Evolutionary conservation across 2,797 vertebrate species (phyloP).

Genomic region (Microctenopoma lineatum): DNA sequence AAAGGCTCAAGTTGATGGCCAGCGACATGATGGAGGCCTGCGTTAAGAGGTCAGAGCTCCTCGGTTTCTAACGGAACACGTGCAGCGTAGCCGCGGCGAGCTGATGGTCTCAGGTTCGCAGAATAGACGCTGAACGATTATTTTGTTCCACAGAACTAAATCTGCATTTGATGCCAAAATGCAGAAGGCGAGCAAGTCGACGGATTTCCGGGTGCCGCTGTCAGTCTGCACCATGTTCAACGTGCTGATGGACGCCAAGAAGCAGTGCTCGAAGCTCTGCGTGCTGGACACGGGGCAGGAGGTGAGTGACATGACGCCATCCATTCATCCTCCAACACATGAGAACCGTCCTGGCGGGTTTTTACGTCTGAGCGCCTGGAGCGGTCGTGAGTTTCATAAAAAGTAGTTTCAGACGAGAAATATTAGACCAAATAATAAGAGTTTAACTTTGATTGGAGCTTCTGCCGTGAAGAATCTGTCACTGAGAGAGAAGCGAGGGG

Average conservation of each 20-base stretch:
- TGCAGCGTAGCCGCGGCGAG: too few species aligned
- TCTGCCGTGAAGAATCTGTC: too few species aligned
- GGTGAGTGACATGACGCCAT: conserved; percentile 58
- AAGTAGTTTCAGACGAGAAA: too few species aligned
- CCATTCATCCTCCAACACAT: too few species aligned
- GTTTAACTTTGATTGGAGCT: too few species aligned
- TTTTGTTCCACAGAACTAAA: conserved; percentile 87
- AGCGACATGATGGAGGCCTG: conserved; percentile 99
- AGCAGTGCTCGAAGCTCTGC: conserved; percentile 94
- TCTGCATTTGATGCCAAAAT: conserved; percentile 92
- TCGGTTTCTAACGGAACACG: neutral
- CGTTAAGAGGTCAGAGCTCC: conserved; percentile 89
- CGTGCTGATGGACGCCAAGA: conserved; percentile 92
- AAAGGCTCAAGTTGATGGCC: conserved; percentile 98
- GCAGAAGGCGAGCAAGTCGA: conserved; percentile 90
- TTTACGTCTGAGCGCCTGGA: too few species aligned
- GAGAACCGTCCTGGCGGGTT: too few species aligned
- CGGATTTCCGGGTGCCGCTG: conserved; percentile 87
- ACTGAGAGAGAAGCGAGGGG: neutral
- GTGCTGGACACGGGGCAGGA: conserved; percentile 92
- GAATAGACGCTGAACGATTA: neutral
- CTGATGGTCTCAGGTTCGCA: too few species aligned
- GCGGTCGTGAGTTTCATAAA: too few species aligned
- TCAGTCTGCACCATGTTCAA: conserved; percentile 98
- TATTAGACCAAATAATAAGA: too few species aligned